Conservation (phyloP, 2,113 vertebrate genomes). For the Cairina moschata region DNA sequence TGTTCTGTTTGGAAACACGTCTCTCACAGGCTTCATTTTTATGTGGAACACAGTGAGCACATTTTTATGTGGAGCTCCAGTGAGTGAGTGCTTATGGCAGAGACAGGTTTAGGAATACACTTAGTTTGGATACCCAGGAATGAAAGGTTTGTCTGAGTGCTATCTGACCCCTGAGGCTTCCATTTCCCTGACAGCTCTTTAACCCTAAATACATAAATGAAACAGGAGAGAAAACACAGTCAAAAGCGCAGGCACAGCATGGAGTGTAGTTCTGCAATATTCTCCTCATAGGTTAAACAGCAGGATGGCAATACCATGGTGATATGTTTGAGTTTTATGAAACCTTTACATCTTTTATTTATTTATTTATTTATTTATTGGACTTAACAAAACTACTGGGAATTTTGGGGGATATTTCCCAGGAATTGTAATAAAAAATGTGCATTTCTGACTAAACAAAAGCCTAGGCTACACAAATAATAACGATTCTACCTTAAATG, state of each 20-base stretch:
- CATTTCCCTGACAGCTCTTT: background rate
- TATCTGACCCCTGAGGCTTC: background rate
- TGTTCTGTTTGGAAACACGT: background rate
- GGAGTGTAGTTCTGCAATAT: background rate
- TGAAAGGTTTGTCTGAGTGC: background rate
- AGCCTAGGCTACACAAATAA: slow-evolving; percentile 33
- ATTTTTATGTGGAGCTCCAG: background rate
- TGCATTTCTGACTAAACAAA: slow-evolving; percentile 41
- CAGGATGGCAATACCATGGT: background rate
- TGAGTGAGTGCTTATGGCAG: rapidly evolving
- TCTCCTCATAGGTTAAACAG: background rate
- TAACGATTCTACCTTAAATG: slow-evolving; percentile 7
- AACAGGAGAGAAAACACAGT: background rate
- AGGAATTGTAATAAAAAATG: slow-evolving; percentile 35
- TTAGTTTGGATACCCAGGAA: background rate
- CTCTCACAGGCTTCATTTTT: background rate
- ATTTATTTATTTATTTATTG: background rate
- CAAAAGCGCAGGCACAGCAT: background rate
- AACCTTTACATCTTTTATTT: background rate
- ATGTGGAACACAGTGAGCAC: background rate
- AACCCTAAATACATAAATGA: background rate
- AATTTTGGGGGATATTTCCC: slow-evolving; percentile 30
- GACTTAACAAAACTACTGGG: background rate
- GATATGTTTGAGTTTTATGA: background rate
- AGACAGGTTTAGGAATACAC: background rate